These are phyloP conservation scores for Amphiduros pacificus DNA, from an alignment of 2,888 invertebrate species.

Conservation along the genomic window DNA sequence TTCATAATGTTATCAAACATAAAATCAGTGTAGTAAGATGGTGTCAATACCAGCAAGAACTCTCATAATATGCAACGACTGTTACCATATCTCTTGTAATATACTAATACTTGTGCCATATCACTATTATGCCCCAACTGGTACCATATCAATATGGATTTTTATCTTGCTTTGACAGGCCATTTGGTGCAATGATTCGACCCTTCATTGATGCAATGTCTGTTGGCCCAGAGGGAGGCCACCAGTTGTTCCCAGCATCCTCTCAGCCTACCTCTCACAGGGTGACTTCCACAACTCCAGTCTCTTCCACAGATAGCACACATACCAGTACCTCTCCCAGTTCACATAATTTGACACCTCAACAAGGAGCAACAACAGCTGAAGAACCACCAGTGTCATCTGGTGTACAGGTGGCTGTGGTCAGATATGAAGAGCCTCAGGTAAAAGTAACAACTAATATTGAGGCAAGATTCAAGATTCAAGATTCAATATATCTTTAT, in stretches of 20 bases:
- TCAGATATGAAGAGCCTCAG: too few relatives aligned
- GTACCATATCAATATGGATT: too few relatives aligned
- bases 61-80: not conserved
- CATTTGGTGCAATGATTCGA: slow-evolving; percentile 53
- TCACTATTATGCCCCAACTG: too few relatives aligned
- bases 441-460: too few relatives aligned
- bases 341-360: not conserved
- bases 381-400: not conserved
- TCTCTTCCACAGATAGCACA: not conserved
- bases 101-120: too few relatives aligned
- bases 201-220: slow-evolving; percentile 47
- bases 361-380: not conserved
- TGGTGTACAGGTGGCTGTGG: not conserved
- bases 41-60: not conserved
- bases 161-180: slow-evolving; percentile 39
- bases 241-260: not conserved
- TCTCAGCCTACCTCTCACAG: not conserved
- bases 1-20: too few relatives aligned
- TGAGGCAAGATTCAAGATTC: too few relatives aligned
- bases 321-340: not conserved
- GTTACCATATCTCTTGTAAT: not conserved
- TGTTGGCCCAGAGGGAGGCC: slow-evolving; percentile 31
- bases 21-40: not conserved
- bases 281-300: not conserved
- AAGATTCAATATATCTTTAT: too few relatives aligned